phyloP scores from a whole-genome alignment of 2,888 invertebrate species.

The Geophilus truncorum region DNA sequence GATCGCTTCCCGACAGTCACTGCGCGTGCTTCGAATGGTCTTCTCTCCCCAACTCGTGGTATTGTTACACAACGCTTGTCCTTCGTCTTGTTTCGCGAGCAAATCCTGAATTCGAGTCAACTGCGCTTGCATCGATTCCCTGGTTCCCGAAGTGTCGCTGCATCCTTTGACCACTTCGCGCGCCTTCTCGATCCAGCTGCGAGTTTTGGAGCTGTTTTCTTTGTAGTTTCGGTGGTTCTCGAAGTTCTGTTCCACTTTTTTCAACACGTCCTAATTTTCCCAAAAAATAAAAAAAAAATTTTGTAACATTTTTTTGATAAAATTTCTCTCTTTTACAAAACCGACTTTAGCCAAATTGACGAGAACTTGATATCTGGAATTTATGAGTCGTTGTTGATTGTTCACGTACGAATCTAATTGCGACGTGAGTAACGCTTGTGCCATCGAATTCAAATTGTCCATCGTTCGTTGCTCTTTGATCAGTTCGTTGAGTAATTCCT shows the following conservation, averaged over 20 bases:
- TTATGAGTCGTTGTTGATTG: constrained; percentile 77
- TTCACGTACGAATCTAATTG: constrained; percentile 82
- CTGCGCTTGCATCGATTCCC: constrained; percentile 74
- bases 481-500: constrained; percentile 33
- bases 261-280: constrained; percentile 77
- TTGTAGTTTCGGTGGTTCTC: constrained; percentile 80
- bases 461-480: constrained; percentile 72
- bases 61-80: constrained; percentile 76
- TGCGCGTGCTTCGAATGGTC: constrained; percentile 76
- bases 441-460: constrained; percentile 69
- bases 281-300: not conserved
- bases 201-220: constrained; percentile 67
- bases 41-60: constrained; percentile 88
- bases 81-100: constrained; percentile 74
- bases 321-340: not conserved
- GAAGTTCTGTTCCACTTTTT: constrained; percentile 81
- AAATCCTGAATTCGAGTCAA: constrained; percentile 68
- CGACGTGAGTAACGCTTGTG: constrained; percentile 69
- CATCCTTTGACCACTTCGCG: constrained; percentile 74
- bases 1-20: constrained; percentile 81
- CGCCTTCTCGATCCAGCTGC: constrained; percentile 80
- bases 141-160: constrained; percentile 67
- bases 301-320: not conserved
- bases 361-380: constrained; percentile 71
- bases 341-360: constrained; percentile 40